These are phyloP conservation scores for Adela reaumurella DNA, from an alignment of 2,888 invertebrate species.

Conservation along the genomic window DNA sequence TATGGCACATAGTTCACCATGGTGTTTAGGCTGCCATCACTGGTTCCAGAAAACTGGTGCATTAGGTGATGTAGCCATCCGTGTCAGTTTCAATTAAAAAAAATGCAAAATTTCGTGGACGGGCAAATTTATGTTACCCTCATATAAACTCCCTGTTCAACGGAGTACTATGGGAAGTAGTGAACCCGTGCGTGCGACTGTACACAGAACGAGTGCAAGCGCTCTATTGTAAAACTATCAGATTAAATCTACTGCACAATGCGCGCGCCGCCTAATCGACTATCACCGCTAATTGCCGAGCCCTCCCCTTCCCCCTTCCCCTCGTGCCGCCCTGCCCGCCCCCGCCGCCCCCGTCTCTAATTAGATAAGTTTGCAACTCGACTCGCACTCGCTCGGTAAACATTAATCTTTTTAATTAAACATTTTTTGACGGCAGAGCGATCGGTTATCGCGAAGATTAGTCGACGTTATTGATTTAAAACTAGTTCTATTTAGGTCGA, in stretches of 20 bases:
- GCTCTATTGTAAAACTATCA: neutral
- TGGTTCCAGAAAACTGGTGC: too few relatives aligned
- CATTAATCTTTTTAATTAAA: slow-evolving; percentile 58
- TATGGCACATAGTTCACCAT: too few relatives aligned
- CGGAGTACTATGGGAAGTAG: too few relatives aligned
- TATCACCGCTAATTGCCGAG: slow-evolving; percentile 53
- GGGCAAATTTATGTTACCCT: too few relatives aligned
- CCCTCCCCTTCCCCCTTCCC: slow-evolving; percentile 8
- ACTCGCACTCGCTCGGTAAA: slow-evolving; percentile 44
- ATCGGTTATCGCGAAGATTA: neutral
- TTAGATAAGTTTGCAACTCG: slow-evolving; percentile 56
- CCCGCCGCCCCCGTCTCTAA: slow-evolving; percentile 30
- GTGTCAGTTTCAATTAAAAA: too few relatives aligned
- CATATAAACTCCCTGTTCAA: too few relatives aligned
- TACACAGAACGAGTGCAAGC: neutral
- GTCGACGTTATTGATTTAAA: neutral
- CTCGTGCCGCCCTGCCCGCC: slow-evolving; percentile 7
- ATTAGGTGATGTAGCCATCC: too few relatives aligned
- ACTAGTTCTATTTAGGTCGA: neutral
- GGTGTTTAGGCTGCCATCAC: too few relatives aligned
- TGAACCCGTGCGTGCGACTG: too few relatives aligned
- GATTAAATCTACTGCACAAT: neutral
- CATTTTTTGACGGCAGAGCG: slow-evolving; percentile 29
- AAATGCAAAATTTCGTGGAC: too few relatives aligned
- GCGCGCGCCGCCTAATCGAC: slow-evolving; percentile 36